phyloP scores from a whole-genome alignment of 2,113 vertebrate genomes.

The Tylochromis polylepis region DNA sequence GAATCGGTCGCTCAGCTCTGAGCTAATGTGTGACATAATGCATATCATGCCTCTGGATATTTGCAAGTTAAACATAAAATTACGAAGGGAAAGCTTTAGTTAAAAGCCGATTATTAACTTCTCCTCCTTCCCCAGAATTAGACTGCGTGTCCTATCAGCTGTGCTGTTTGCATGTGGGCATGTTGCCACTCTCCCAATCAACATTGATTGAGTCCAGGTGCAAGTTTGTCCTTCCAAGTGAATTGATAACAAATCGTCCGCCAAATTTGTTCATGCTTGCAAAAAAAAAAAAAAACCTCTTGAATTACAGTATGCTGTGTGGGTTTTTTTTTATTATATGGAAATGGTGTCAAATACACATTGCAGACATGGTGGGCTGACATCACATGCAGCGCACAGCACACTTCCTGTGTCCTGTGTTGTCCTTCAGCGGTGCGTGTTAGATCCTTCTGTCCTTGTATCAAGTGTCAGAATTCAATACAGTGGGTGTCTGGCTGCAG shows the following conservation, averaged over 20 bases:
- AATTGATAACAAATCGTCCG: conserved; percentile 46
- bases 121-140: not conserved
- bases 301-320: not conserved
- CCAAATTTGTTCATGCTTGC: conserved; percentile 7
- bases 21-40: not conserved
- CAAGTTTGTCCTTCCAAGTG: conserved; percentile 64
- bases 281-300: not conserved
- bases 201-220: conserved; percentile 64
- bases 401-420: not conserved
- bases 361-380: not conserved
- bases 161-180: conserved; percentile 34
- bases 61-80: not conserved
- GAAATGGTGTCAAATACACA: conserved; percentile 8
- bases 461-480: conserved; percentile 16
- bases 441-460: conserved; percentile 20
- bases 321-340: not conserved
- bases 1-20: not conserved
- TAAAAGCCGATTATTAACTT: not conserved
- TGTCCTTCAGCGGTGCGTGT: conserved; percentile 18
- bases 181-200: conserved; percentile 61
- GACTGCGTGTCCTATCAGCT: conserved; percentile 28
- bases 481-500: not conserved
- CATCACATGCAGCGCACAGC: not conserved
- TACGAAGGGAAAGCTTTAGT: not conserved
- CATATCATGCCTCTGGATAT: not conserved